phyloP scores from a whole-genome alignment of 2,797 vertebrate genomes.

The Chiloscyllium punctatum region DNA sequence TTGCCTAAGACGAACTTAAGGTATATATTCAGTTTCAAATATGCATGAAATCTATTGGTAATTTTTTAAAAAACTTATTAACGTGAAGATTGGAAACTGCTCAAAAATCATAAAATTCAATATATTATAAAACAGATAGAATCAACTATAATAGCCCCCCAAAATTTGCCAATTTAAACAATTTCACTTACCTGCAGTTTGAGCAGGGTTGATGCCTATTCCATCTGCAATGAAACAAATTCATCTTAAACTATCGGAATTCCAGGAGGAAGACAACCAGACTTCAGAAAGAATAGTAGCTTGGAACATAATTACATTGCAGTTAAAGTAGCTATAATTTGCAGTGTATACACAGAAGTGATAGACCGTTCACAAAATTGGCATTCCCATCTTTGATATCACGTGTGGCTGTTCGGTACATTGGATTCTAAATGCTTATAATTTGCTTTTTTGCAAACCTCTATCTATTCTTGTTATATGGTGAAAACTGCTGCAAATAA shows the following conservation, averaged over 20 bases:
- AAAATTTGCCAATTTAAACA: neutral
- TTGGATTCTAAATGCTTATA: neutral
- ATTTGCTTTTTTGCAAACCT: neutral
- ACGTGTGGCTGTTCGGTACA: neutral
- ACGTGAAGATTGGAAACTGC: neutral
- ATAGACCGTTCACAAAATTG: neutral
- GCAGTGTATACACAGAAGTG: neutral
- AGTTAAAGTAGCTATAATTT: neutral
- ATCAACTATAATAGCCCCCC: neutral
- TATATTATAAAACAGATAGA: neutral
- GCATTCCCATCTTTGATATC: neutral
- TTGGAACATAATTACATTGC: neutral
- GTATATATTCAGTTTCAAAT: neutral
- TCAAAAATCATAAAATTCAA: neutral
- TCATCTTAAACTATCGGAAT: constrained; percentile 38
- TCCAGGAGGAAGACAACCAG: neutral
- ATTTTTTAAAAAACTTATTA: neutral
- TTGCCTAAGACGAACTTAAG: neutral
- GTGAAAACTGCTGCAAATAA: neutral
- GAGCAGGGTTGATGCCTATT: constrained; percentile 95
- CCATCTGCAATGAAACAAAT: constrained; percentile 66
- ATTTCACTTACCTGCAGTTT: constrained; percentile 84
- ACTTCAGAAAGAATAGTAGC: neutral
- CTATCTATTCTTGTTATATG: neutral
- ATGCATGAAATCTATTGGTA: neutral